Evolutionary conservation across 2,888 invertebrate genomes (phyloP).

Genomic region (Baccha elongata): DNA sequence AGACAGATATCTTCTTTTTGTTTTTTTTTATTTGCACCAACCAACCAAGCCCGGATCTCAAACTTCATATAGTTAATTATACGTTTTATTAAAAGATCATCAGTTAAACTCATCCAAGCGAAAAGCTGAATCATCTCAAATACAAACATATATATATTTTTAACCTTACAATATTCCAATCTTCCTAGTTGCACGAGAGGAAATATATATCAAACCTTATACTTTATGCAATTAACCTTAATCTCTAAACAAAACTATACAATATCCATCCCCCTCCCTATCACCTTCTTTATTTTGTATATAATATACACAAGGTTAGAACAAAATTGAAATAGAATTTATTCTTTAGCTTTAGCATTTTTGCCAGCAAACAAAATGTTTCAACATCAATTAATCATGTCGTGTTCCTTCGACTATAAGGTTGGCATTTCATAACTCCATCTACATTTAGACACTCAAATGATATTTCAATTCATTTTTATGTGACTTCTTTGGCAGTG

Average conservation of each 20-base stretch:
- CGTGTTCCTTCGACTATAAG: constrained; percentile 47
- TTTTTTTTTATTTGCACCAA: too few species aligned
- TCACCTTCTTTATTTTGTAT: constrained; percentile 11
- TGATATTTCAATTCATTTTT: constrained; percentile 69
- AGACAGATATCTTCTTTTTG: background rate
- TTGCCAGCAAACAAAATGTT: constrained; percentile 52
- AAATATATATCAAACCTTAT: constrained; percentile 68
- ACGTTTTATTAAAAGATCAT: constrained; percentile 67
- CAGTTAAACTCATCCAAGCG: constrained; percentile 35
- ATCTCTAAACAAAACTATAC: constrained; percentile 69
- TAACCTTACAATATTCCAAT: constrained; percentile 48
- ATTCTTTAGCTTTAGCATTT: constrained; percentile 43
- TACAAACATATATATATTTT: too few species aligned
- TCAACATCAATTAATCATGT: constrained; percentile 73
- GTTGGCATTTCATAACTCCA: constrained; percentile 58
- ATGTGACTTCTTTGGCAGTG: constrained; percentile 70
- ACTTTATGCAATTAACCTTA: constrained; percentile 71
- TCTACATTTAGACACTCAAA: constrained; percentile 70
- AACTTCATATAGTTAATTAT: constrained; percentile 22
- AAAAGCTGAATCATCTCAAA: constrained; percentile 56
- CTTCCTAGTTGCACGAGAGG: constrained; percentile 64
- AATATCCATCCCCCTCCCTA: background rate
- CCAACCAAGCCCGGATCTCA: constrained; percentile 41
- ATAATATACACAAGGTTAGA: constrained; percentile 56
- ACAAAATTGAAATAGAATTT: constrained; percentile 44